phyloP scores from a whole-genome alignment of 2,888 invertebrate genomes.

The Helobdella robusta region DNA sequence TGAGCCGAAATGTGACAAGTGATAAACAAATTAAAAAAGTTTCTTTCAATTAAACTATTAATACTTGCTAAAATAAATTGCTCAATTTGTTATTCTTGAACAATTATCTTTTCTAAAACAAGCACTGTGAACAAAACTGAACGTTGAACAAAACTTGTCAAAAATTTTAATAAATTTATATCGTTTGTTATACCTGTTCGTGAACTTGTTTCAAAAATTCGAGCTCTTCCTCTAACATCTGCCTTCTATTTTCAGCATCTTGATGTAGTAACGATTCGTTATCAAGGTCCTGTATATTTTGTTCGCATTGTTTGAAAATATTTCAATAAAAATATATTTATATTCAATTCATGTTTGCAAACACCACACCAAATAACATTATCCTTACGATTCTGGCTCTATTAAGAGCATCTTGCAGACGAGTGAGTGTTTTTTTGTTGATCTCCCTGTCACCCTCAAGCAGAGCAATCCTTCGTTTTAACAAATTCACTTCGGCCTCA shows the following conservation, averaged over 20 bases:
- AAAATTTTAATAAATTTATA: too few relatives aligned
- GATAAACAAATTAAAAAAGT: too few relatives aligned
- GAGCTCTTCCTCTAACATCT: constrained; percentile 52
- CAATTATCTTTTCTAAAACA: too few relatives aligned
- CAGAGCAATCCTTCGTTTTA: constrained; percentile 44
- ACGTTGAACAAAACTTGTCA: too few relatives aligned
- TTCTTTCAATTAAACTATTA: too few relatives aligned
- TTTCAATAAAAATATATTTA: background rate
- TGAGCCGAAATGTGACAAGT: too few relatives aligned
- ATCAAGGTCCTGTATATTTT: constrained; percentile 49
- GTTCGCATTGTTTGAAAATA: background rate
- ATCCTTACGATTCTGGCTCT: constrained; percentile 42
- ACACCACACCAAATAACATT: background rate
- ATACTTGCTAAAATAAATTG: too few relatives aligned
- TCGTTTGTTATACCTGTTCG: constrained; percentile 49
- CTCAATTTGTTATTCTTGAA: too few relatives aligned
- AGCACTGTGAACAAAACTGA: too few relatives aligned
- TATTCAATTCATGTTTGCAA: background rate
- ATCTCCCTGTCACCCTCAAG: constrained; percentile 44
- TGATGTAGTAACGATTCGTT: constrained; percentile 52
- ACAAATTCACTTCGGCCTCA: constrained; percentile 51
- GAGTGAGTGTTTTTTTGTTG: constrained; percentile 47
- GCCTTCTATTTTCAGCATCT: constrained; percentile 52
- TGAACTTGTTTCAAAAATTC: constrained; percentile 53
- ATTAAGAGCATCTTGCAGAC: constrained; percentile 43